These are phyloP conservation scores for Megathymus violae DNA, from an alignment of 1,140 invertebrate species.

Conservation along the genomic window DNA sequence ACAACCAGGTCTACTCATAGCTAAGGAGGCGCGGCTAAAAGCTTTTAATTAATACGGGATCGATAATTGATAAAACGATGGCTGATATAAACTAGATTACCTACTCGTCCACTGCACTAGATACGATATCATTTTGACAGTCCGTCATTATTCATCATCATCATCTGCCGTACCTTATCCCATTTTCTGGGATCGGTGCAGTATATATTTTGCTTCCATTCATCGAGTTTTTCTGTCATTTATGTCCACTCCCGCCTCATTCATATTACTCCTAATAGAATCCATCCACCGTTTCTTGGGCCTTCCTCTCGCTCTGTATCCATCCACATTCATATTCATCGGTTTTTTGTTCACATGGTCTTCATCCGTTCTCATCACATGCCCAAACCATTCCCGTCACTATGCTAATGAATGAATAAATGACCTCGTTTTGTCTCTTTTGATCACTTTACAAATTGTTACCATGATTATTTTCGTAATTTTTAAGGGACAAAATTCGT, in stretches of 20 bases:
- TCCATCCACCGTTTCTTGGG: too few species aligned
- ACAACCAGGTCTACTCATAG: background rate
- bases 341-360: too few species aligned
- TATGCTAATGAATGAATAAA: conserved; percentile 10
- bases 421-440: conserved; percentile 2
- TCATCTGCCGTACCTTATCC: too few species aligned
- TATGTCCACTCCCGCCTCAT: too few species aligned
- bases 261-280: too few species aligned
- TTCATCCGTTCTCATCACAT: too few species aligned
- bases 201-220: too few species aligned
- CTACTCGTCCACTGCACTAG: background rate
- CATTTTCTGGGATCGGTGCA: too few species aligned
- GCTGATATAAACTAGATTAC: conserved; percentile 12
- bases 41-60: conserved; percentile 17
- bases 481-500: background rate
- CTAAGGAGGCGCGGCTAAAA: conserved; percentile 3
- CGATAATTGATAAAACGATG: conserved; percentile 6
- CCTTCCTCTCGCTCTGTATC: too few species aligned
- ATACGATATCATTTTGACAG: conserved; percentile 6
- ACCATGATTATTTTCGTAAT: background rate
- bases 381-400: too few species aligned
- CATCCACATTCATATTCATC: too few species aligned
- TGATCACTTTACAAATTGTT: background rate
- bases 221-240: too few species aligned
- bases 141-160: background rate